Evolutionary conservation across 2,797 vertebrate genomes (phyloP), one percentile per base, ranked within the genome.

Genomic region (Mus caroli): DNA sequence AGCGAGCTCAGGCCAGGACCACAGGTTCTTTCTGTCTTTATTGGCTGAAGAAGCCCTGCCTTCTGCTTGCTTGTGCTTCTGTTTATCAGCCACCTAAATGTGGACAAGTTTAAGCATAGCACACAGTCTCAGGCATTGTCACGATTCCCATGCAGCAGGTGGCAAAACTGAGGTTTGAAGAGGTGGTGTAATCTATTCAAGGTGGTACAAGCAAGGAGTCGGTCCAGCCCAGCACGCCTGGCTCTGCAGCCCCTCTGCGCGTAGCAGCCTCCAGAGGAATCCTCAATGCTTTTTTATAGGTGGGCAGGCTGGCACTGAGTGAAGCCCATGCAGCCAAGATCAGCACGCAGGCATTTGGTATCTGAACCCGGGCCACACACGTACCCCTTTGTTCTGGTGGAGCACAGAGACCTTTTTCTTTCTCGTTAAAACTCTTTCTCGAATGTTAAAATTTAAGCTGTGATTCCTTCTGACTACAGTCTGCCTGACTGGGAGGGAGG

Each of bases 131-230:
- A 67, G 26, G 50, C n/a, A n/a, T 92, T 54, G 75, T 79, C 43
- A 43, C 31, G 62, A 67, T 43, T 89, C 83, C 77, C 79, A 67
- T 86, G 77, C 58, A 94, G 86, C 54, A 83, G 64, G 50, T 87
- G 37, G 85, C 40, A 94, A 94, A 90, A 88, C 93, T 78, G 76
- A 95, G 80, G 92, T 40, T 58, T n/a, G 12, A 37, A 89, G 84
- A 94, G 40, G 54, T 28, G 46, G 85, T 58, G 17, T n/a, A 62
- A 87, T 87, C 28, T 46, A 19, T 31, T 19, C n/a, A 10, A n/a
- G 77, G 20, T 17, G 78, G 28, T 6, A 76, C 24, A 56, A 2
- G 52, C 26, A 50, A 52, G 12, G 22, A 86, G 62, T 43, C 40
- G 37, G 46, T 31, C 71, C 28, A 11, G 6, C 6, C 52, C 71